A percentile compares a stretch with the other conserved stretches of the same genome.
These are phyloP conservation scores for Danio jaintianensis DNA, from an alignment of 2,797 vertebrate species.

Conservation along the genomic window DNA sequence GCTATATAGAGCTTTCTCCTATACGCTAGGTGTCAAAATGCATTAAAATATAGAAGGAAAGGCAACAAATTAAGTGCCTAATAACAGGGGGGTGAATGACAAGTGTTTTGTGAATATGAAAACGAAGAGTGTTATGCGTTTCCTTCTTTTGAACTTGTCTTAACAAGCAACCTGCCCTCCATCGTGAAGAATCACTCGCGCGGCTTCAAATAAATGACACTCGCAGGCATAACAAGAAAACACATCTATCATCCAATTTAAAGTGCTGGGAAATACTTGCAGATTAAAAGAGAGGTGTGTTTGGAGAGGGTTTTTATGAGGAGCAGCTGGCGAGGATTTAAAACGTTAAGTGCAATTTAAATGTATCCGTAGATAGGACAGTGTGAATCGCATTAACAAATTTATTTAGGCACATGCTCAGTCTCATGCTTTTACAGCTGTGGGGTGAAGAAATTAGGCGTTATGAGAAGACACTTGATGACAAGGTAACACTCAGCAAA, in stretches of 20 bases:
- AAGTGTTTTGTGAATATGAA: neutral
- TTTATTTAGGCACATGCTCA: neutral
- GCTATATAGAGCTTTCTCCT: neutral
- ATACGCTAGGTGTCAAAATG: neutral
- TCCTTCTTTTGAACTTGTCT: conserved; percentile 1
- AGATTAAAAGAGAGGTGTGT: neutral
- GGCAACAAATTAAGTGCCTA: neutral
- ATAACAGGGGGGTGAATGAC: neutral
- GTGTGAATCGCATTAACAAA: neutral
- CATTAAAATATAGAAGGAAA: neutral
- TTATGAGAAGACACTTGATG: neutral
- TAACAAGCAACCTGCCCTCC: conserved; percentile 5
- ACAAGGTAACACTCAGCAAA: neutral
- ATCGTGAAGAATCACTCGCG: conserved; percentile 22
- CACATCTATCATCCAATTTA: conserved; percentile 25
- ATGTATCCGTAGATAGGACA: neutral
- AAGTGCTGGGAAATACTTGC: conserved; percentile 11
- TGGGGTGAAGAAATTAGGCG: neutral
- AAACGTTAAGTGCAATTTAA: neutral
- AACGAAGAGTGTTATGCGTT: neutral
- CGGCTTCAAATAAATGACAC: conserved; percentile 11
- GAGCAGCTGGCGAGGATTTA: conserved; percentile 23
- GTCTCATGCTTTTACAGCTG: neutral
- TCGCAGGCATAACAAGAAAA: neutral
- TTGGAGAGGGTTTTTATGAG: neutral